Conservation (phyloP, 2,888 invertebrate species). For the Artemia sinica region DNA sequence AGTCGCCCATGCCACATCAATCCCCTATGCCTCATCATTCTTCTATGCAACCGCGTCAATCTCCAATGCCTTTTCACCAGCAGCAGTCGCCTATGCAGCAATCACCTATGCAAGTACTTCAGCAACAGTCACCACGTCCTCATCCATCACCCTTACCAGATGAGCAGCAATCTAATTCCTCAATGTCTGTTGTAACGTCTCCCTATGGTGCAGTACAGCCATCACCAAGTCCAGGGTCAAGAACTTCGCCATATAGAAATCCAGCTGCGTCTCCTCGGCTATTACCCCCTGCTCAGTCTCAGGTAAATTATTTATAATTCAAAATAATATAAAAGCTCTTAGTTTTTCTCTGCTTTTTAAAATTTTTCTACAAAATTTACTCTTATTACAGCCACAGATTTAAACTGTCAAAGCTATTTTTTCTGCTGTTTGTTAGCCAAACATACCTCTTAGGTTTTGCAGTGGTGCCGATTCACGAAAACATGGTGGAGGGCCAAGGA, state of each 20-base stretch:
- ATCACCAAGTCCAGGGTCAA: not conserved
- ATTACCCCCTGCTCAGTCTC: not conserved
- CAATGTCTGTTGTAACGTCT: not conserved
- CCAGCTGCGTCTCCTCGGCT: not conserved
- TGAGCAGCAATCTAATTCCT: not conserved
- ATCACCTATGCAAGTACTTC: conserved; percentile 4
- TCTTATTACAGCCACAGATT: too few species aligned
- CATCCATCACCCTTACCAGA: conserved; percentile 10
- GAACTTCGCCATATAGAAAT: not conserved
- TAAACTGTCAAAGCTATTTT: too few species aligned
- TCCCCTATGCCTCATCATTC: not conserved
- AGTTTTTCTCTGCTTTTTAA: too few species aligned
- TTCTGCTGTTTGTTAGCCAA: too few species aligned
- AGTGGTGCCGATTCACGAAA: too few species aligned
- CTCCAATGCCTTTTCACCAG: not conserved
- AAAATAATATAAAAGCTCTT: too few species aligned
- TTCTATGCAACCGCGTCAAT: not conserved
- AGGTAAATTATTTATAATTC: not conserved
- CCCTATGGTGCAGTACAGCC: not conserved
- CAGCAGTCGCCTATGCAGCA: conserved; percentile 9
- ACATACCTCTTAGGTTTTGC: too few species aligned
- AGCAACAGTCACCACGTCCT: not conserved
- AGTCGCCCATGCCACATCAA: not conserved
- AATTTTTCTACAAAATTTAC: too few species aligned
- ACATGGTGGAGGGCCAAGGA: too few species aligned